Conservation (phyloP, 2,113 vertebrate species). For the Centropristis striata region DNA sequence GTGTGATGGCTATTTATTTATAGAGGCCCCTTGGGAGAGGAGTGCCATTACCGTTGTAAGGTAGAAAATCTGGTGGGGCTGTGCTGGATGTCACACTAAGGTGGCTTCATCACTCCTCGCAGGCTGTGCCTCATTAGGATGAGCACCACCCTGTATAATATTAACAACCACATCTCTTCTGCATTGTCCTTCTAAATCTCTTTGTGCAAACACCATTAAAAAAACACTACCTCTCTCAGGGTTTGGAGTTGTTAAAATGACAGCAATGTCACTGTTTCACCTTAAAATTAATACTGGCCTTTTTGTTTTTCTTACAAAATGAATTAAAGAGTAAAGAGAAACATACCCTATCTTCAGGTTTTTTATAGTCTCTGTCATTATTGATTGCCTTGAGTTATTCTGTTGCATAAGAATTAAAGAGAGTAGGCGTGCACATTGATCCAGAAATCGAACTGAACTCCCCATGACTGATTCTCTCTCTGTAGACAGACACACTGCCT, state of each 20-base stretch:
- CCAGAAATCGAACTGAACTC: constrained; percentile 62
- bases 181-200: constrained; percentile 13
- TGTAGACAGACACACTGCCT: not conserved
- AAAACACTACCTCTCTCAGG: not conserved
- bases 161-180: constrained; percentile 31
- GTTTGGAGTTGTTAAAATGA: constrained; percentile 3
- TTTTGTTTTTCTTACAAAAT: constrained; percentile 13
- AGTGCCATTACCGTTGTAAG: constrained; percentile 62
- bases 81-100: constrained; percentile 50
- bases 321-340: not conserved
- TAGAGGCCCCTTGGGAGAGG: constrained; percentile 68
- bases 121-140: constrained; percentile 54
- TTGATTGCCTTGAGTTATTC: constrained; percentile 46
- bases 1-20: constrained; percentile 72
- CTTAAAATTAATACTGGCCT: not conserved
- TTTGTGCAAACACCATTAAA: constrained; percentile 24
- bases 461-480: constrained; percentile 43
- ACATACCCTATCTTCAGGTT: not conserved
- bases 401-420: constrained; percentile 27
- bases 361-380: constrained; percentile 22
- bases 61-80: constrained; percentile 60
- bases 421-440: constrained; percentile 65
- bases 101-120: constrained; percentile 40
- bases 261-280: not conserved
- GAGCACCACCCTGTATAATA: constrained; percentile 48